A percentile compares a stretch with the other conserved stretches of the same genome.
phyloP scores from a whole-genome alignment of 1,140 invertebrate species.

The Ips nitidus region DNA sequence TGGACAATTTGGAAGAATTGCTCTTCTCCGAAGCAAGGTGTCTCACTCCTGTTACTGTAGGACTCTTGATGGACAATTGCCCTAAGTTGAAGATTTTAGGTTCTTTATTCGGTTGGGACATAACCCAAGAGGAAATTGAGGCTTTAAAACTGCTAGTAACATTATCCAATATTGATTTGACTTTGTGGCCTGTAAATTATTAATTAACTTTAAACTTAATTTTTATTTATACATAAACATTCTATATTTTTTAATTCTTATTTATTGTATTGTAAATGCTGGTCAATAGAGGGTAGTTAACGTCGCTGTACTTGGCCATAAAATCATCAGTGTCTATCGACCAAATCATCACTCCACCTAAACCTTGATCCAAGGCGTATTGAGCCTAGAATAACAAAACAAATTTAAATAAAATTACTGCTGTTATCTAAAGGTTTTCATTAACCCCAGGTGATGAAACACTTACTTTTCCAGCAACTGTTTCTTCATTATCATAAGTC shows the following conservation, averaged over 20 bases:
- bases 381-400: constrained; percentile 33
- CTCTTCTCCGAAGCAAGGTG: constrained; percentile 65
- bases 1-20: constrained; percentile 58
- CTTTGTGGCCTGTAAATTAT: constrained; percentile 39
- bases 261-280: constrained; percentile 51
- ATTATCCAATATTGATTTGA: constrained; percentile 46
- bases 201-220: background rate
- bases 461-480: constrained; percentile 20
- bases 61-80: constrained; percentile 63
- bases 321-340: constrained; percentile 68
- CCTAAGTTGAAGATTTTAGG: constrained; percentile 63
- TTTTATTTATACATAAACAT: constrained; percentile 3
- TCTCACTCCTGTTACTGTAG: constrained; percentile 60
- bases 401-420: constrained; percentile 1
- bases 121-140: constrained; percentile 64
- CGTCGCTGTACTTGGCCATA: constrained; percentile 53
- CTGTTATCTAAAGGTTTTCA: too few species aligned
- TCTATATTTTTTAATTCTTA: background rate
- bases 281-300: constrained; percentile 60
- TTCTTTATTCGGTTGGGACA: constrained; percentile 63
- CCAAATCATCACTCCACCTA: constrained; percentile 74
- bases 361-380: constrained; percentile 39
- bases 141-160: constrained; percentile 59
- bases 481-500: constrained; percentile 29
- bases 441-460: background rate